These are phyloP conservation scores for Poecilus cupreus DNA, from an alignment of 2,888 invertebrate species.

Conservation along the genomic window DNA sequence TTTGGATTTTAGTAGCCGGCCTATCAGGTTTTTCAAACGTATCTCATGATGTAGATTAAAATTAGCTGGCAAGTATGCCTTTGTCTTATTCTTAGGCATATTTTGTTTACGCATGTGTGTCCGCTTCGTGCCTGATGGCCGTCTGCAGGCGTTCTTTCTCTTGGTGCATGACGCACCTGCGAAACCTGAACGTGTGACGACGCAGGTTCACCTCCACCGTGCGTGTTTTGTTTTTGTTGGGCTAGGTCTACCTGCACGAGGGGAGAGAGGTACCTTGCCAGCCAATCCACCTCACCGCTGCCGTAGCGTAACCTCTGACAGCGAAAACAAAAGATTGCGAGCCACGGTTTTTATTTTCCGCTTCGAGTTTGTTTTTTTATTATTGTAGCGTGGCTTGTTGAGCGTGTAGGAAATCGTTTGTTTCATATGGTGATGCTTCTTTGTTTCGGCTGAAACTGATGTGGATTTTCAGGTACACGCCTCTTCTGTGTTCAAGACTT, in stretches of 20 bases:
- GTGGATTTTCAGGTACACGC: background rate
- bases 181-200: slow-evolving; percentile 20
- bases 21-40: too few relatives aligned
- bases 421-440: slow-evolving; percentile 6
- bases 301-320: slow-evolving; percentile 37
- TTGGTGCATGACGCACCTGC: slow-evolving; percentile 30
- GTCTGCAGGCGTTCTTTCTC: background rate
- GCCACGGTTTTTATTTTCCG: slow-evolving; percentile 34
- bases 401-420: slow-evolving; percentile 15
- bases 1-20: too few relatives aligned
- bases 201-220: slow-evolving; percentile 29
- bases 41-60: too few relatives aligned
- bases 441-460: background rate
- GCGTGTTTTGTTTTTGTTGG: slow-evolving; percentile 23
- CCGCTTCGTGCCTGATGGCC: background rate
- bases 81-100: too few relatives aligned
- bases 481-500: background rate
- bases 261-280: background rate
- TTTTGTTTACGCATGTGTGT: background rate
- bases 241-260: background rate
- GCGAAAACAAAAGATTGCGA: slow-evolving; percentile 34
- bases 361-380: slow-evolving; percentile 25
- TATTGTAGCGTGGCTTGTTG: background rate
- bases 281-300: slow-evolving; percentile 2
- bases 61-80: too few relatives aligned